Evolutionary conservation across 2,888 invertebrate species (phyloP).

Genomic region (Leptopilina myrica): DNA sequence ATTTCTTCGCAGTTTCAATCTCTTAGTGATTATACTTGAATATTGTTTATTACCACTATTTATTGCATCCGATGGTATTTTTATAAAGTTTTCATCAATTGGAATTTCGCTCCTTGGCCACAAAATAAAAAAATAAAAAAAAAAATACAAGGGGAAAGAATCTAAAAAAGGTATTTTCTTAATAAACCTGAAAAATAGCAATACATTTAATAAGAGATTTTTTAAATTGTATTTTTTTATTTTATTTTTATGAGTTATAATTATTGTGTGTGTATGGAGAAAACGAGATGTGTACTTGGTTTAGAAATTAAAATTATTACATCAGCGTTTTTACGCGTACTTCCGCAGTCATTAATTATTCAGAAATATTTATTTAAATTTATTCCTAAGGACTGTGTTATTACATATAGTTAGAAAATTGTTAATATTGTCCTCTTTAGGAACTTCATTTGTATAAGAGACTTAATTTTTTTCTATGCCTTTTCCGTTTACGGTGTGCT

Average conservation of each 20-base stretch:
- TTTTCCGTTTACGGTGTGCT: neutral
- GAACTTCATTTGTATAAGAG: neutral
- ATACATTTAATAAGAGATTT: neutral
- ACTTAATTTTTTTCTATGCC: neutral
- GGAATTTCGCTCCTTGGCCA: no score
- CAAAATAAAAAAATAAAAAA: no score
- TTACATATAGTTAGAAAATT: conserved; percentile 12
- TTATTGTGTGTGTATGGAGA: neutral
- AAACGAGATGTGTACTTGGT: neutral
- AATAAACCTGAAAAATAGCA: no score
- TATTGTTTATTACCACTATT: no score
- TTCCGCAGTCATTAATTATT: conserved; percentile 21
- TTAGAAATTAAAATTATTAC: conserved; percentile 19
- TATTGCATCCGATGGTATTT: no score
- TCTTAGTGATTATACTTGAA: neutral
- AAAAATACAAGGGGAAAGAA: no score
- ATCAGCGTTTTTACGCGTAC: neutral
- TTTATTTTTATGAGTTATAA: neutral
- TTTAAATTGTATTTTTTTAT: neutral
- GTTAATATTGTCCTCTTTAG: neutral
- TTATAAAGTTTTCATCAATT: no score
- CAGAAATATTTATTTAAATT: conserved; percentile 29
- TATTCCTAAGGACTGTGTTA: conserved; percentile 1
- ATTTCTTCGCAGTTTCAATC: neutral
- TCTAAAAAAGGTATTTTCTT: no score